Conservation (phyloP, 2,888 invertebrate genomes). For the Zelleria hepariella region DNA sequence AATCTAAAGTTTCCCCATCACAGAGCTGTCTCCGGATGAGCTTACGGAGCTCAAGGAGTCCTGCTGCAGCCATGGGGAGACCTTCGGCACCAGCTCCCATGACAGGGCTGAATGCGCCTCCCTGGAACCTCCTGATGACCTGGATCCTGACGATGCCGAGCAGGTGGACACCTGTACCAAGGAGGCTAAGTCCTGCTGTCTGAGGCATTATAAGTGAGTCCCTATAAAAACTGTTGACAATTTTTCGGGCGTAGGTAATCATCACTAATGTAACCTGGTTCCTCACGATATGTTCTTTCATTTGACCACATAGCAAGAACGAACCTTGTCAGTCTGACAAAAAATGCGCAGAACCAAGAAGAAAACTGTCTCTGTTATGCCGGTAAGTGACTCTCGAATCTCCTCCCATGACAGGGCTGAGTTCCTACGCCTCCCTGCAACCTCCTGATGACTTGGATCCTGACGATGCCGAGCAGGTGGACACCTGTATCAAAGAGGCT, state of each 20-base stretch:
- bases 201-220: conserved; percentile 38
- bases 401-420: no score
- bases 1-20: not conserved
- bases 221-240: not conserved
- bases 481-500: conserved; percentile 27
- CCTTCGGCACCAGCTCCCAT: conserved; percentile 15
- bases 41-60: conserved; percentile 29
- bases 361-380: not conserved
- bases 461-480: conserved; percentile 29
- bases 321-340: not conserved
- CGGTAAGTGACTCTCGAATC: no score
- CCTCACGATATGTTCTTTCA: no score
- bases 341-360: not conserved
- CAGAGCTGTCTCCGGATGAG: conserved; percentile 31
- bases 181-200: conserved; percentile 34
- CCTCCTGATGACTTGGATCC: conserved; percentile 43
- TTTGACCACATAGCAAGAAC: not conserved
- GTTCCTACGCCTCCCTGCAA: conserved; percentile 26
- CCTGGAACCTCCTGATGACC: conserved; percentile 32
- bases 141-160: conserved; percentile 35
- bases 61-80: conserved; percentile 42
- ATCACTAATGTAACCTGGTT: no score
- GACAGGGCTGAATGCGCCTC: conserved; percentile 23
- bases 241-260: not conserved
- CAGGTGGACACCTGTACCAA: conserved; percentile 28